Evolutionary conservation across 2,888 invertebrate genomes (phyloP), one percentile per base, ranked within the genome.

Genomic region (Drosophila conformis): DNA sequence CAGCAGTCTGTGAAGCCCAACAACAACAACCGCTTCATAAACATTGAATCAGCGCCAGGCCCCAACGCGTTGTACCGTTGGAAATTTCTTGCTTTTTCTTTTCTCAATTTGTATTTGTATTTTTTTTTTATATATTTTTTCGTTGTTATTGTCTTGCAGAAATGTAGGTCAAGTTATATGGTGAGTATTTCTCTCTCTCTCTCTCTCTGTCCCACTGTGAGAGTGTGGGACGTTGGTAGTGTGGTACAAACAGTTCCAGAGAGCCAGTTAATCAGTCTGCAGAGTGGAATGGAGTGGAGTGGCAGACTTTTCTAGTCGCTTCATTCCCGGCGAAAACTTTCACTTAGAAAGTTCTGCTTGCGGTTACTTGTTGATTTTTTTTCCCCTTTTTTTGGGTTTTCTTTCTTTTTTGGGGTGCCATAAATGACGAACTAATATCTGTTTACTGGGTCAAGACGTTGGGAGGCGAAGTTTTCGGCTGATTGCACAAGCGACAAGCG

Each of bases 341-440:
- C 91, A 92, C 91, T 91, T 92, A 92, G 91, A 91, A 91, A 91
- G 91, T 91, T 91, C 91, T 91, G 91, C 91, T 91, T 84, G 88
- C 85, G 84, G 87, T 90, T 82, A 79, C 79, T 73, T 69, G 78
- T 78, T 73, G 69, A 66, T 73, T 61, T 73, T 54, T 56, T 36
- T 59, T 54, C 63, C 77, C 73, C 75, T 73, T 68, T 69, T 70
- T 70, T 75, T 27, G 15, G 38, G 15, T 67, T 60, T 68, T 64
- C 72, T 60, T 68, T 64, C 72, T 38, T 53, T 60, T 71, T 76
- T 65, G 64, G 62, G 79, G 73, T 73, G 76, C 66, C 80, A 79
- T 76, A 69, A 76, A 69, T 73, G 79, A 79, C 73, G 66, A 79
- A 58, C 67, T 69, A 76, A 78, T 78, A 72, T 60, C 59, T 56